These are phyloP conservation scores for Calyptommatus sinebrachiatus DNA, from an alignment of 2,113 vertebrate species.

Conservation along the genomic window DNA sequence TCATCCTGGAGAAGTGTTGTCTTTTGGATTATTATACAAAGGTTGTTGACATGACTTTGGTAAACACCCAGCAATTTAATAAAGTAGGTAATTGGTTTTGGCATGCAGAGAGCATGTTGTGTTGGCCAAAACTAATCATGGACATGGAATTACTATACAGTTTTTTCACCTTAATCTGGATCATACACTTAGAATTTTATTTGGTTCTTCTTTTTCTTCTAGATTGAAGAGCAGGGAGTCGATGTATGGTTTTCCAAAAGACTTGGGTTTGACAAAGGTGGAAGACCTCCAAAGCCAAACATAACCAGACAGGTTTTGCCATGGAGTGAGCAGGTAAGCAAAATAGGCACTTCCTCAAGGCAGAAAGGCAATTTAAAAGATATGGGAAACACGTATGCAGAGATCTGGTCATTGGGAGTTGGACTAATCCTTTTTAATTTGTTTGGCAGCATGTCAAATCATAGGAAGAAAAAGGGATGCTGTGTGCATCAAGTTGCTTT, in stretches of 20 bases:
- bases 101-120: background rate
- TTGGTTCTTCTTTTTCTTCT: background rate
- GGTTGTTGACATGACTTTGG: background rate
- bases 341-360: background rate
- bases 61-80: slow-evolving; percentile 5
- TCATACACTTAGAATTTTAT: background rate
- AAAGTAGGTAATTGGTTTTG: background rate
- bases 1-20: background rate
- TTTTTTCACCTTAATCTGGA: background rate
- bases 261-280: background rate
- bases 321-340: slow-evolving; percentile 71
- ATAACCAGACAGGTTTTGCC: slow-evolving; percentile 67
- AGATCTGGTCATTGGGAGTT: too few relatives aligned
- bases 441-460: too few relatives aligned
- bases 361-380: background rate
- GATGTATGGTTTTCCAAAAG: slow-evolving; percentile 44
- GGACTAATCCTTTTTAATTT: too few relatives aligned
- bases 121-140: background rate
- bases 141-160: accelerated
- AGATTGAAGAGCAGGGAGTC: slow-evolving; percentile 50
- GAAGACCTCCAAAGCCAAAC: slow-evolving; percentile 55
- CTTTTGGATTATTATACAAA: background rate
- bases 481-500: too few relatives aligned
- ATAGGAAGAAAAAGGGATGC: too few relatives aligned
- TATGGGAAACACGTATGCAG: too few relatives aligned